Conservation (phyloP, 1,140 invertebrate species). For the Proctacanthus coquilletti region DNA sequence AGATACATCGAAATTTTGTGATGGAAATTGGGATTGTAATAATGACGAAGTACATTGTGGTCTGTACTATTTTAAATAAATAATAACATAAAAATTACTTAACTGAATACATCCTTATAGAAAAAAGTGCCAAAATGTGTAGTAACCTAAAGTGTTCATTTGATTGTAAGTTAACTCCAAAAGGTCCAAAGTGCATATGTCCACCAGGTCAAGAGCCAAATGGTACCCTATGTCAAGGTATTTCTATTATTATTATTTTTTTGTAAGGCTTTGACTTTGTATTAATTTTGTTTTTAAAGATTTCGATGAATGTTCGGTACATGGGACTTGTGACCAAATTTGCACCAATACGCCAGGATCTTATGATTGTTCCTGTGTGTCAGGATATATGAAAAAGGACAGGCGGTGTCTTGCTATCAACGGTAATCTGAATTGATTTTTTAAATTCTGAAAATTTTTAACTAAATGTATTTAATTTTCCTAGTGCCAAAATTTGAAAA, state of each 20-base stretch:
- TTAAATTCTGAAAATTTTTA: conserved; percentile 1
- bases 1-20: conserved; percentile 60
- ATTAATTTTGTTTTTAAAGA: conserved; percentile 32
- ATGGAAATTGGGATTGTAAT: conserved; percentile 61
- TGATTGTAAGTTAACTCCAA: conserved; percentile 46
- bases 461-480: conserved; percentile 1
- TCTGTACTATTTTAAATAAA: conserved; percentile 29
- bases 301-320: conserved; percentile 54
- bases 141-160: conserved; percentile 49
- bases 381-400: conserved; percentile 48
- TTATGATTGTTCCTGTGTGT: conserved; percentile 57
- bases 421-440: conserved; percentile 34
- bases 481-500: conserved; percentile 17
- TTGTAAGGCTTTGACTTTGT: not conserved
- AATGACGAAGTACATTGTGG: conserved; percentile 36
- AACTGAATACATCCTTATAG: not conserved
- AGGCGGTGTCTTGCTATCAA: conserved; percentile 48
- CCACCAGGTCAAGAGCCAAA: conserved; percentile 50
- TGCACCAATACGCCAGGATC: conserved; percentile 58
- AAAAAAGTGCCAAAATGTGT: too few relatives aligned
- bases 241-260: conserved; percentile 10
- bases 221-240: conserved; percentile 45
- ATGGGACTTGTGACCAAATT: conserved; percentile 61
- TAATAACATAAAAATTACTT: conserved; percentile 14
- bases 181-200: conserved; percentile 59